Evolutionary conservation across 2,113 vertebrate species (phyloP).

Genomic region (Gnathonemus echidnorhynchus): DNA sequence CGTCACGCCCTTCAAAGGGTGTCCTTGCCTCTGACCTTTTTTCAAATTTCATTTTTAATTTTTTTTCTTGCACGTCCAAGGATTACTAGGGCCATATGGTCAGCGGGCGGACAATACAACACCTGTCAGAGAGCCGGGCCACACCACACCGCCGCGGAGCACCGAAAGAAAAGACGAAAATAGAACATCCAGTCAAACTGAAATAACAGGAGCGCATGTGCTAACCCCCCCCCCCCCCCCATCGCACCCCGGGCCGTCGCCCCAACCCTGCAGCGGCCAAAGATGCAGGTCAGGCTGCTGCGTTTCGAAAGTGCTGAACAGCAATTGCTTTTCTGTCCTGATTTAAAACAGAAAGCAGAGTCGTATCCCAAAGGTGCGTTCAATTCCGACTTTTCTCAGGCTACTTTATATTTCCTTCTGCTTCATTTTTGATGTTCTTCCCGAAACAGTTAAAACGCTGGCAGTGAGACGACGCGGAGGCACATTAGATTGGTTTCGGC

Average conservation of each 20-base stretch:
- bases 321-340: background rate
- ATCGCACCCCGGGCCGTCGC: background rate
- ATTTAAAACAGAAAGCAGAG: background rate
- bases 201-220: background rate
- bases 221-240: constrained; percentile 19
- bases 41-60: constrained; percentile 50
- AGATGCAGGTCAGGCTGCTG: background rate
- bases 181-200: constrained; percentile 6
- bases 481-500: background rate
- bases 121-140: constrained; percentile 48
- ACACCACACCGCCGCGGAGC: background rate
- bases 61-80: constrained; percentile 46
- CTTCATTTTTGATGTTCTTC: background rate
- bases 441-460: background rate
- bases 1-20: constrained; percentile 24
- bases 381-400: background rate
- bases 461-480: background rate
- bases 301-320: background rate
- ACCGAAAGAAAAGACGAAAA: constrained; percentile 15
- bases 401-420: background rate
- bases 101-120: constrained; percentile 59
- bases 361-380: background rate
- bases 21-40: constrained; percentile 56
- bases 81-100: constrained; percentile 65
- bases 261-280: background rate